These are phyloP conservation scores for Neomorphus geoffroyi DNA, from an alignment of 2,797 vertebrate genomes.

Conservation along the genomic window DNA sequence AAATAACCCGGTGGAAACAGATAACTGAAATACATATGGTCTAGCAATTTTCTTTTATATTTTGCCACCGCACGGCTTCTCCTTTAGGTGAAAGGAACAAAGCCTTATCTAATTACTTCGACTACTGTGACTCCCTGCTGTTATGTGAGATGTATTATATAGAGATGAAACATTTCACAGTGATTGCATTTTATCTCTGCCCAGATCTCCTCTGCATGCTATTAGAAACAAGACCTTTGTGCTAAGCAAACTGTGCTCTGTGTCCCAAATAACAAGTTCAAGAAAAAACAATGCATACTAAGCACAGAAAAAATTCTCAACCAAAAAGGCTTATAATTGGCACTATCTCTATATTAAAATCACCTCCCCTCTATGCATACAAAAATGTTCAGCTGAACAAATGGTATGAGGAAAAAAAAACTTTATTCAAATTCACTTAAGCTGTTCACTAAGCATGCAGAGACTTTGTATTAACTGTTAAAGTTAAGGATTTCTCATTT, in stretches of 20 bases:
- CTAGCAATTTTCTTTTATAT: not conserved
- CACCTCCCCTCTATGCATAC: not conserved
- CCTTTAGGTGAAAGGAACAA: constrained; percentile 50
- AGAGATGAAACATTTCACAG: constrained; percentile 1
- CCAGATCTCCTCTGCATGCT: not conserved
- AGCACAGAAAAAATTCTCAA: not conserved
- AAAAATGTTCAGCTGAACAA: not conserved
- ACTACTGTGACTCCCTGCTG: constrained; percentile 23
- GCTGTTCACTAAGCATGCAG: not conserved
- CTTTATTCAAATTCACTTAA: not conserved
- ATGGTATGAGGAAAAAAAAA: not conserved
- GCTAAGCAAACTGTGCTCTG: not conserved
- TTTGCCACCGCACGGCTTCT: not conserved
- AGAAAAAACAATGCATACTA: not conserved
- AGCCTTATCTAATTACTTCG: constrained; percentile 45
- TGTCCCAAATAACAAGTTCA: not conserved
- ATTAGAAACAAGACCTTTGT: constrained; percentile 6
- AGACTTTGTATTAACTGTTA: not conserved
- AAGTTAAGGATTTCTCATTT: not conserved
- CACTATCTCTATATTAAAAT: not conserved
- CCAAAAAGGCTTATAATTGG: not conserved
- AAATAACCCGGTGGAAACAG: not conserved
- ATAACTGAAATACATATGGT: not conserved
- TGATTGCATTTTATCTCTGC: constrained; percentile 17
- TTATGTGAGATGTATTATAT: not conserved